phyloP scores from a whole-genome alignment of 2,113 vertebrate species.

The Agapornis roseicollis region DNA sequence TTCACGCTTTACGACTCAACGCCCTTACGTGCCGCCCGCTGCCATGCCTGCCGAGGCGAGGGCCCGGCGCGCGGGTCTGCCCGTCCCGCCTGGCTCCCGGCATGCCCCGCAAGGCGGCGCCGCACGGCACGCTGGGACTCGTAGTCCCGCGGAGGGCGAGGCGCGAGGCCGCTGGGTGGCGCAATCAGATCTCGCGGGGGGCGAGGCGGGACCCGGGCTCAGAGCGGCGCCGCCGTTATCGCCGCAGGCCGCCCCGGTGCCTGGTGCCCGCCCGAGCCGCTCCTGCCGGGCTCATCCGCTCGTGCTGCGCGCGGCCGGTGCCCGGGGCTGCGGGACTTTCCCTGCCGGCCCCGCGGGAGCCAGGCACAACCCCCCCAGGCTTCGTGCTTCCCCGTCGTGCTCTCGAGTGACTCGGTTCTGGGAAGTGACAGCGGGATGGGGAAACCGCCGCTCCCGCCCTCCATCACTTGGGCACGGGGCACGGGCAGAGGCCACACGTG shows the following conservation, averaged over 20 bases:
- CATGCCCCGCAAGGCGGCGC: neutral
- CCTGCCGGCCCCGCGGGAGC: neutral
- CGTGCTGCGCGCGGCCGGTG: too few species aligned
- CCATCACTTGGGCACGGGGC: too few species aligned
- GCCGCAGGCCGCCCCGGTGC: too few species aligned
- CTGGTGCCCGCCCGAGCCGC: neutral
- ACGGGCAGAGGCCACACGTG: fast-evolving
- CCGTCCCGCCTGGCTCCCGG: neutral
- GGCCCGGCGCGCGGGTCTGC: too few species aligned
- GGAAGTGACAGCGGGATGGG: neutral
- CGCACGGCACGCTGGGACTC: neutral
- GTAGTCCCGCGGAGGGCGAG: neutral
- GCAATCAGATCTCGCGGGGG: neutral
- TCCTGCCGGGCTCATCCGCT: too few species aligned
- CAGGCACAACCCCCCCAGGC: neutral
- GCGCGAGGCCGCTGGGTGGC: neutral
- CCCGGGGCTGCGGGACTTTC: neutral
- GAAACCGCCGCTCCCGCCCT: neutral
- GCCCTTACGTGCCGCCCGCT: neutral
- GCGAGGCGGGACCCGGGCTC: neutral
- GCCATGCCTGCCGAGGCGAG: neutral
- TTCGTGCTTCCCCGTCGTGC: neutral
- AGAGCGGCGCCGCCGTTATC: too few species aligned
- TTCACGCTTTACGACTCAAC: neutral
- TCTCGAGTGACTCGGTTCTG: neutral